Percentiles rank a stretch among this genome's conserved stretches.
phyloP scores from a whole-genome alignment of 2,113 vertebrate genomes.

The Elachura formosa region DNA sequence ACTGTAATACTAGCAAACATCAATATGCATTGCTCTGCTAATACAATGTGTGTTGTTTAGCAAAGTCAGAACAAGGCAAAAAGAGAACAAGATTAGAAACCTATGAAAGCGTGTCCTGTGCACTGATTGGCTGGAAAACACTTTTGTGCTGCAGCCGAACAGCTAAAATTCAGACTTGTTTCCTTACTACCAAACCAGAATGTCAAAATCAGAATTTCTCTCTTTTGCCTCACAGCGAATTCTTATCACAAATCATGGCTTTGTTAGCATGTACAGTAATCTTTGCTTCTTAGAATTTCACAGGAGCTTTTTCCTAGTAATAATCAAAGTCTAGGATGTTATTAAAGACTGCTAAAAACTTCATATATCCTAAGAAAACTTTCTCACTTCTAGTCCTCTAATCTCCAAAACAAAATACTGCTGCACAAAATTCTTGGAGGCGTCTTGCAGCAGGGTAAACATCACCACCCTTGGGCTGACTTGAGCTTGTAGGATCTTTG shows the following conservation, averaged over 20 bases:
- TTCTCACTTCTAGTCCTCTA: not conserved
- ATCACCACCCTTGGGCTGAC: not conserved
- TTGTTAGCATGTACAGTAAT: not conserved
- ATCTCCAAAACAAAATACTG: not conserved
- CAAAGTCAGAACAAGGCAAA: conserved; percentile 44
- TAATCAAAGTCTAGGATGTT: not conserved
- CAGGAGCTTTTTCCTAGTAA: not conserved
- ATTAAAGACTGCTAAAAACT: not conserved
- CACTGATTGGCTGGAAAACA: conserved; percentile 4
- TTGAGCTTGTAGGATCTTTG: not conserved
- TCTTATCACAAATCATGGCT: not conserved
- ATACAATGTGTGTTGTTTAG: conserved; percentile 18
- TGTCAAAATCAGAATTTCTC: not conserved
- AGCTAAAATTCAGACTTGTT: not conserved
- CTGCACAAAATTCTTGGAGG: not conserved
- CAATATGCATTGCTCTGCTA: conserved; percentile 40
- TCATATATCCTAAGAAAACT: not conserved
- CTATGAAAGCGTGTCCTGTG: not conserved
- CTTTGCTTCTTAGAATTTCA: not conserved
- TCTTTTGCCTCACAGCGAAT: not conserved
- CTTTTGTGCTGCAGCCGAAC: not conserved
- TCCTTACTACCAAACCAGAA: not conserved
- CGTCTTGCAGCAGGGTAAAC: not conserved
- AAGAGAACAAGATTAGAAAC: conserved; percentile 46
- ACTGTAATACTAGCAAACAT: conserved; percentile 21